Base-by-base conservation (phyloP, 2,888 invertebrate genomes). In the Ctena decussata region DNA sequence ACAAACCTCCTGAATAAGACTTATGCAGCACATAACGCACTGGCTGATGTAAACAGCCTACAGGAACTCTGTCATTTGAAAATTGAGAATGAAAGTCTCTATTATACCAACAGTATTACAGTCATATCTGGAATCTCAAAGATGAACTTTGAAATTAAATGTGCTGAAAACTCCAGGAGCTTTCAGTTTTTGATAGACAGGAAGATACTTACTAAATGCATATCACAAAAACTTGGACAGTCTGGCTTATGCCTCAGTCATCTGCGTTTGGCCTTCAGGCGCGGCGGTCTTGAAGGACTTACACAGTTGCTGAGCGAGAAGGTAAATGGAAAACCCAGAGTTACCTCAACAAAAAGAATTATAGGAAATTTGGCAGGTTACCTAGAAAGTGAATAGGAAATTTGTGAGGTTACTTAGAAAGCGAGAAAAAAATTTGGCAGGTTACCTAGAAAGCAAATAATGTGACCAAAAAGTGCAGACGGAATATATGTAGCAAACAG, bases 11-110 rank as follows among this genome's bases (percentile, higher is more conserved):
- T 84, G 27, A 65, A 77, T 1, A 74, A 74, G 27, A n/a, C 73
- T 0, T 84, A 84, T 60, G 39, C 21, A 57, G 80, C 80, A 21
- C 84, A 84, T 39, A 85, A 85, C 81, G 81, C 85, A 30, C 57
- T 85, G 6, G 60, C 37, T 74, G 85, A 85, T 81, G 85, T 81
- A 3, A 0, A 39, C 12, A 84, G 74, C 46, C 30, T 85, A 37
- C 60, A 81, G 65, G 35, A 78, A 46, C 30, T 85, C 3, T 60
- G 60, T 60, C 24, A 8, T 6, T 3, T 3, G 27, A 60, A 8
- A 60, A 60, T 60, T 60, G 24, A 24, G 27, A 8, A 30, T 60
- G 60, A 60, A 5, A 30, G 8, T 60, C 3, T 60, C 5, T 60
- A 30, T 30, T 60, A 30, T 30, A 60, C 6, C 5, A 3, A 60